Conservation (phyloP, 2,797 vertebrate species). For the Sebastes miniatus region DNA sequence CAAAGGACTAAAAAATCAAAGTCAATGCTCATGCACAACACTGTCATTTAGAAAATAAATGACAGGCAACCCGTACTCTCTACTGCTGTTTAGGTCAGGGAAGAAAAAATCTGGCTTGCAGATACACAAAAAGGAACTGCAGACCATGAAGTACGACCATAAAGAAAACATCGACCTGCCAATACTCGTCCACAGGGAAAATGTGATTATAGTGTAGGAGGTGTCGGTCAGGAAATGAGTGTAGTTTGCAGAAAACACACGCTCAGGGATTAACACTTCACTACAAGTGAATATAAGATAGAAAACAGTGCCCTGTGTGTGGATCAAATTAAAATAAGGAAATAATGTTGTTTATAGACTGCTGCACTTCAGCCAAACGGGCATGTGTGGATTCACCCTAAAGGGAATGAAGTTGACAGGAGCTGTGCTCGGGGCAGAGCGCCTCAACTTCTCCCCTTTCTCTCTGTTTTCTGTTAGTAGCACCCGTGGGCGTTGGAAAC, state of each 20-base stretch:
- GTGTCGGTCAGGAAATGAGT: slow-evolving; percentile 27
- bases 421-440: neutral
- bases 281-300: neutral
- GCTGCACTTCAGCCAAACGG: neutral
- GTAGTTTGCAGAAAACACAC: slow-evolving; percentile 21
- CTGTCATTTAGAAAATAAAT: slow-evolving; percentile 56
- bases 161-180: slow-evolving; percentile 40
- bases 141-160: slow-evolving; percentile 23
- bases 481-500: slow-evolving; percentile 30
- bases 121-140: slow-evolving; percentile 19
- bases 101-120: slow-evolving; percentile 6
- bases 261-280: slow-evolving; percentile 36
- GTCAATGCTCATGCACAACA: slow-evolving; percentile 30
- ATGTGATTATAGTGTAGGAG: slow-evolving; percentile 32
- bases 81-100: slow-evolving; percentile 8
- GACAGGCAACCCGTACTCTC: slow-evolving; percentile 30
- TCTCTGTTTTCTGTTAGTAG: slow-evolving; percentile 31
- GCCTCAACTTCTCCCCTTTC: neutral
- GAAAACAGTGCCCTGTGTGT: neutral
- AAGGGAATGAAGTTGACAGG: neutral
- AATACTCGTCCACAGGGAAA: slow-evolving; percentile 35
- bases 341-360: slow-evolving; percentile 1
- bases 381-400: neutral
- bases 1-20: slow-evolving; percentile 59
- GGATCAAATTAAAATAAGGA: slow-evolving; percentile 9